These are phyloP conservation scores for Oscheius sp. DNA, from an alignment of 2,888 invertebrate species.

Conservation along the genomic window DNA sequence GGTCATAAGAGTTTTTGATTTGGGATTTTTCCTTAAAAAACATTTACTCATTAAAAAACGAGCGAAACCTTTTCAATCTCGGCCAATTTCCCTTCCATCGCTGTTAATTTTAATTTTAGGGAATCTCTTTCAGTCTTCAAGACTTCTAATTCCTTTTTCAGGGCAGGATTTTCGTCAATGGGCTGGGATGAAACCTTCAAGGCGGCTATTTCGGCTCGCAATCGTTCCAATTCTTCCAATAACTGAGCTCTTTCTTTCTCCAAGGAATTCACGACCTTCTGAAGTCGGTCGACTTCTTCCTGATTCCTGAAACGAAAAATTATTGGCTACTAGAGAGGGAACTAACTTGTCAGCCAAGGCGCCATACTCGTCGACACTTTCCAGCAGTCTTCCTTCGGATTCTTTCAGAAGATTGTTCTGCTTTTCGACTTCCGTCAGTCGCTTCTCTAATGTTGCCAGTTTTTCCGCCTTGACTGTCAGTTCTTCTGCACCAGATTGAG, in stretches of 20 bases:
- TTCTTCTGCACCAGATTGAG: neutral
- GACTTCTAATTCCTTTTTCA: constrained; percentile 2
- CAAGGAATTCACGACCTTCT: constrained; percentile 26
- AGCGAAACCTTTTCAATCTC: constrained; percentile 25
- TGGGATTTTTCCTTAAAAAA: constrained; percentile 20
- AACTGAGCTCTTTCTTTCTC: neutral
- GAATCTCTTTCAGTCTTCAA: constrained; percentile 1
- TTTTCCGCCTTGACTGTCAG: neutral
- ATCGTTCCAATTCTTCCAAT: constrained; percentile 1
- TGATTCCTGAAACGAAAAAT: constrained; percentile 17
- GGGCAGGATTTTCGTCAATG: neutral
- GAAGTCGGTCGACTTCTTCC: constrained; percentile 22
- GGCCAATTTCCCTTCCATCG: neutral
- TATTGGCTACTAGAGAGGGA: neutral
- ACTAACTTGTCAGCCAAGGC: constrained; percentile 39
- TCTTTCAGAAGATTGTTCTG: constrained; percentile 54
- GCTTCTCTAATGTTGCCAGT: neutral
- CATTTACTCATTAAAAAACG: neutral
- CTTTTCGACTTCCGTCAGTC: constrained; percentile 7
- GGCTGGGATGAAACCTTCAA: neutral
- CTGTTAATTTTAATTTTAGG: neutral
- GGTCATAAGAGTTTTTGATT: constrained; percentile 16
- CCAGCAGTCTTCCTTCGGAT: constrained; percentile 49
- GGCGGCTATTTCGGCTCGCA: neutral
- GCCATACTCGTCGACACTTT: constrained; percentile 53